These are phyloP conservation scores for Lordiphosa clarofinis DNA, from an alignment of 1,140 invertebrate species.

Conservation along the genomic window DNA sequence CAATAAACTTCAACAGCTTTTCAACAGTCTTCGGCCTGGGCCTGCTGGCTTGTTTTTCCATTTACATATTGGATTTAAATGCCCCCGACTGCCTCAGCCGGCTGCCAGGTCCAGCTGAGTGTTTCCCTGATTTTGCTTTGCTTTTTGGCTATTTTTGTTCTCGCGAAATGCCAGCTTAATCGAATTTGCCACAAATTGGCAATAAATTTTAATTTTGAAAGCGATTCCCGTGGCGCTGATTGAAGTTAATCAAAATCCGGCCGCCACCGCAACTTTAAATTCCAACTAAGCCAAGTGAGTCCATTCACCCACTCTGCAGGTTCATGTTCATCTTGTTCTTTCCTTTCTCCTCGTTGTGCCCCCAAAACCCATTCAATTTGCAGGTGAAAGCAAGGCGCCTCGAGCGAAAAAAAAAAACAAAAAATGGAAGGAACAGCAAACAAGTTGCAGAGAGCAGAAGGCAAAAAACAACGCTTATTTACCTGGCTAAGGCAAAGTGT, in stretches of 20 bases:
- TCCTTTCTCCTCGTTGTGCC: constrained; percentile 8
- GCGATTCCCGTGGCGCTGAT: constrained; percentile 54
- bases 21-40: constrained; percentile 50
- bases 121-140: constrained; percentile 44
- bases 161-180: constrained; percentile 65
- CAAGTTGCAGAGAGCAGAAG: constrained; percentile 65
- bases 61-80: constrained; percentile 78
- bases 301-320: constrained; percentile 22
- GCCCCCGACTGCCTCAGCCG: constrained; percentile 41
- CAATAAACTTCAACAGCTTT: constrained; percentile 78
- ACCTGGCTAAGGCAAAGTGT: constrained; percentile 31
- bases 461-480: constrained; percentile 63
- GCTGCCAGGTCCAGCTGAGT: constrained; percentile 35
- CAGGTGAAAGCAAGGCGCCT: constrained; percentile 39
- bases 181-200: constrained; percentile 77
- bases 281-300: constrained; percentile 25
- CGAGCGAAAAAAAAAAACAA: constrained; percentile 17
- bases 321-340: constrained; percentile 35
- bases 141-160: constrained; percentile 23
- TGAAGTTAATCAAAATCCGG: constrained; percentile 58
- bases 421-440: constrained; percentile 45
- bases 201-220: constrained; percentile 79
- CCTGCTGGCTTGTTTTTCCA: constrained; percentile 42
- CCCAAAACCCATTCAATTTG: constrained; percentile 66
- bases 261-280: constrained; percentile 19